A percentile compares a stretch with the other conserved stretches of the same genome.
phyloP scores from a whole-genome alignment of 2,113 vertebrate genomes.

The Psilopsiagon aurifrons region DNA sequence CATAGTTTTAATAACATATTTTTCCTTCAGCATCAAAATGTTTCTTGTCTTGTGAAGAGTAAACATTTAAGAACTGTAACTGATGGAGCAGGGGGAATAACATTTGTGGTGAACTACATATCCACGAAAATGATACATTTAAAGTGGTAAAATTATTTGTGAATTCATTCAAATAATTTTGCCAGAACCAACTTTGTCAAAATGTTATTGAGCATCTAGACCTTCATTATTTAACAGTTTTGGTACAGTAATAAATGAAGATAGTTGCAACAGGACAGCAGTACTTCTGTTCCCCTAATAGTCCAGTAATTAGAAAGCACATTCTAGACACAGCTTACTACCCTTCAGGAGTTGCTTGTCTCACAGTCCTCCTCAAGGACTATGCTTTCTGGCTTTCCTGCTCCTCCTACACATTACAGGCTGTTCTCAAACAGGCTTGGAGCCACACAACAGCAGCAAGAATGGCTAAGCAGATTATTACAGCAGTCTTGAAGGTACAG shows the following conservation, averaged over 20 bases:
- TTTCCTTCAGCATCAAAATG: neutral
- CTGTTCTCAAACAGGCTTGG: neutral
- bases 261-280: neutral
- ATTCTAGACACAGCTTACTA: neutral
- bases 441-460: neutral
- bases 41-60: neutral
- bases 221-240: neutral
- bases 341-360: neutral
- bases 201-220: neutral
- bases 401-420: neutral
- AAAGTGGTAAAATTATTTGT: neutral
- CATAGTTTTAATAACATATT: neutral
- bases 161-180: neutral
- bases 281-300: neutral
- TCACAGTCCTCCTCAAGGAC: neutral
- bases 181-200: neutral
- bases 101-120: neutral
- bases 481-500: neutral
- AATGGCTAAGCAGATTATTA: neutral
- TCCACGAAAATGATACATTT: neutral
- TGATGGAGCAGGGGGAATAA: neutral
- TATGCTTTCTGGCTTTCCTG: neutral
- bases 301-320: neutral
- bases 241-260: neutral
- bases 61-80: neutral